Conservation (phyloP, 2,113 vertebrate genomes). For the Hydropotes inermis region DNA sequence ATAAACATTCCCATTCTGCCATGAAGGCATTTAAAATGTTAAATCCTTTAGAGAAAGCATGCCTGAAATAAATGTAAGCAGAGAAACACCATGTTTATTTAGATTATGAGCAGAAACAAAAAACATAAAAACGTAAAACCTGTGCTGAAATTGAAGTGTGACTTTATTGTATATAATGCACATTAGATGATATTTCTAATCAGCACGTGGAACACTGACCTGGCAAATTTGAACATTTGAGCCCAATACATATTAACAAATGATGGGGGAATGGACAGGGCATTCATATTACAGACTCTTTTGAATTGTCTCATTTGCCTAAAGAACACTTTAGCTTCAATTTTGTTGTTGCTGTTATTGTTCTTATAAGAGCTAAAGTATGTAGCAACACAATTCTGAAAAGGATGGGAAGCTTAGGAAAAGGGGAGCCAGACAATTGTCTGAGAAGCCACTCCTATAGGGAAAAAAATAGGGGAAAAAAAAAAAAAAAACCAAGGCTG, state of each 20-base stretch:
- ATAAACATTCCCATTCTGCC: slow-evolving; percentile 76
- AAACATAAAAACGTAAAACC: slow-evolving; percentile 49
- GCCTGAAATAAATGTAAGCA: slow-evolving; percentile 71
- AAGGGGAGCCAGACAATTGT: not conserved
- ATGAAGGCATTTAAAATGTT: slow-evolving; percentile 80
- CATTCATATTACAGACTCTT: slow-evolving; percentile 41
- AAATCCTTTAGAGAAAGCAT: slow-evolving; percentile 74
- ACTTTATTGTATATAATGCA: slow-evolving; percentile 40
- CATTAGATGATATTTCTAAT: slow-evolving; percentile 72
- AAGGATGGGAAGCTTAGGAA: not conserved
- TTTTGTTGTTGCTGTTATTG: not conserved
- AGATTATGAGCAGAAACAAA: slow-evolving; percentile 69
- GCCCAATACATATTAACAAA: slow-evolving; percentile 34
- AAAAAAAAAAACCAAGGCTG: no score
- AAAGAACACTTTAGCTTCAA: slow-evolving; percentile 20
- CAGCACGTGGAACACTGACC: slow-evolving; percentile 62
- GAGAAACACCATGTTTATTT: slow-evolving; percentile 73
- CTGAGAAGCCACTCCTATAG: not conserved
- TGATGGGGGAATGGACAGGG: not conserved
- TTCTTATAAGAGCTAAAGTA: slow-evolving; percentile 10
- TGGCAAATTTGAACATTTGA: slow-evolving; percentile 59
- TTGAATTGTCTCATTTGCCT: slow-evolving; percentile 2
- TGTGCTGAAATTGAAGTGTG: slow-evolving; percentile 64
- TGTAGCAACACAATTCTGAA: not conserved
- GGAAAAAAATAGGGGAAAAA: not conserved